phyloP scores from a whole-genome alignment of 2,797 vertebrate genomes.

The Enteromius viviparus region DNA sequence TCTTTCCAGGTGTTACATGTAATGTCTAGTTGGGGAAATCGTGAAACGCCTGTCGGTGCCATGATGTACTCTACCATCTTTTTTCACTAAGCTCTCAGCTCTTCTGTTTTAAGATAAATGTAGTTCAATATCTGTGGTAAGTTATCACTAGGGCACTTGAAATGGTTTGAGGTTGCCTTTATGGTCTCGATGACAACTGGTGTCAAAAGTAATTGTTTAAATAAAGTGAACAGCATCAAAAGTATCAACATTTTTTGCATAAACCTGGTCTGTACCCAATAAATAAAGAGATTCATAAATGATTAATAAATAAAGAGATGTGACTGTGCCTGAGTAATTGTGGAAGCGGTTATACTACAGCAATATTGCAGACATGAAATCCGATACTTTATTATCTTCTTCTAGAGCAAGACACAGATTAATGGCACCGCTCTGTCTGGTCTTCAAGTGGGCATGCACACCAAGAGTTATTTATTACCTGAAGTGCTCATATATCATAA shows the following conservation, averaged over 20 bases:
- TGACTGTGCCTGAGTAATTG: background rate
- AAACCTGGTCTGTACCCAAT: background rate
- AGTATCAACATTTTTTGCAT: background rate
- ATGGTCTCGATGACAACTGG: too few relatives aligned
- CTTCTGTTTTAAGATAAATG: background rate
- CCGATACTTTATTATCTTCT: background rate
- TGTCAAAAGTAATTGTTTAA: background rate
- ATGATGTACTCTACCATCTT: background rate
- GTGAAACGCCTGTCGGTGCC: too few relatives aligned
- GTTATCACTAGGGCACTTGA: background rate
- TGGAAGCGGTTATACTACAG: background rate
- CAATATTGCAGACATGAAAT: background rate
- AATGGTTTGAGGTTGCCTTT: too few relatives aligned
- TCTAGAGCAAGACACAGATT: background rate
- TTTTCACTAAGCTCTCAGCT: background rate
- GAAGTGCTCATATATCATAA: background rate
- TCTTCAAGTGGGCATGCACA: background rate
- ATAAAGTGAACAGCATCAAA: background rate
- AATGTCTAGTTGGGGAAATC: background rate
- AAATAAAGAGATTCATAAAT: too few relatives aligned
- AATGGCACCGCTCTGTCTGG: background rate
- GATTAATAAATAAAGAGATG: background rate
- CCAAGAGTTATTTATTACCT: background rate
- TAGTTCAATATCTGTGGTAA: background rate
- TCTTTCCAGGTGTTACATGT: background rate